A percentile compares a stretch with the other conserved stretches of the same genome.
Conservation (phyloP, 2,888 invertebrate genomes). For the Noctua janthina region DNA sequence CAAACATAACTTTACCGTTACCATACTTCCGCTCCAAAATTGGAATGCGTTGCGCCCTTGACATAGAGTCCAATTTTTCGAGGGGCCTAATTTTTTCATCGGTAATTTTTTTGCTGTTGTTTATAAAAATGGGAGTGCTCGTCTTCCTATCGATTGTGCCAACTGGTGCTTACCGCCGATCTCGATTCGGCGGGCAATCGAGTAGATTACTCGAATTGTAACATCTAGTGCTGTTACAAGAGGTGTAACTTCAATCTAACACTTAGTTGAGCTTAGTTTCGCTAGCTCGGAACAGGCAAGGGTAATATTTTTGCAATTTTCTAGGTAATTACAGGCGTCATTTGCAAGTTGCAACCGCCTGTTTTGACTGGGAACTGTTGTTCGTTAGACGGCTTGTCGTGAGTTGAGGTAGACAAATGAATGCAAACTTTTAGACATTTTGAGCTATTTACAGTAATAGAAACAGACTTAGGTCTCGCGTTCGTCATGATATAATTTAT, state of each 20-base stretch:
- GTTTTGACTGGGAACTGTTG: slow-evolving; percentile 50
- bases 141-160: slow-evolving; percentile 89
- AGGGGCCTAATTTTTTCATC: slow-evolving; percentile 59
- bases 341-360: slow-evolving; percentile 59
- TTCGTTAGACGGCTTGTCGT: slow-evolving; percentile 52
- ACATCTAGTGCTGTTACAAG: slow-evolving; percentile 68
- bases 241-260: slow-evolving; percentile 70
- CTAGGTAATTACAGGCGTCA: slow-evolving; percentile 58
- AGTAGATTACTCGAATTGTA: slow-evolving; percentile 80
- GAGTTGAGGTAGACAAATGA: slow-evolving; percentile 43
- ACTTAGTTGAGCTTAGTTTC: slow-evolving; percentile 64
- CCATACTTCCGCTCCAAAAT: slow-evolving; percentile 67
- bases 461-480: slow-evolving; percentile 18
- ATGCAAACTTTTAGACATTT: slow-evolving; percentile 35
- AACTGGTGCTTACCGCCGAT: slow-evolving; percentile 88
- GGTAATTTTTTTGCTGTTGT: slow-evolving; percentile 70
- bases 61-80: slow-evolving; percentile 78
- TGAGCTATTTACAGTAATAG: slow-evolving; percentile 5
- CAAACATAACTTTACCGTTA: slow-evolving; percentile 73
- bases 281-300: slow-evolving; percentile 51
- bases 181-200: slow-evolving; percentile 85
- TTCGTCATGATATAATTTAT: slow-evolving; percentile 25
- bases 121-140: slow-evolving; percentile 83
- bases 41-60: slow-evolving; percentile 74
- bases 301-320: slow-evolving; percentile 62